Percentiles rank a stretch among this genome's conserved stretches.
Evolutionary conservation across 2,888 invertebrate species (phyloP).

Genomic region (Megalurothrips usitatus): DNA sequence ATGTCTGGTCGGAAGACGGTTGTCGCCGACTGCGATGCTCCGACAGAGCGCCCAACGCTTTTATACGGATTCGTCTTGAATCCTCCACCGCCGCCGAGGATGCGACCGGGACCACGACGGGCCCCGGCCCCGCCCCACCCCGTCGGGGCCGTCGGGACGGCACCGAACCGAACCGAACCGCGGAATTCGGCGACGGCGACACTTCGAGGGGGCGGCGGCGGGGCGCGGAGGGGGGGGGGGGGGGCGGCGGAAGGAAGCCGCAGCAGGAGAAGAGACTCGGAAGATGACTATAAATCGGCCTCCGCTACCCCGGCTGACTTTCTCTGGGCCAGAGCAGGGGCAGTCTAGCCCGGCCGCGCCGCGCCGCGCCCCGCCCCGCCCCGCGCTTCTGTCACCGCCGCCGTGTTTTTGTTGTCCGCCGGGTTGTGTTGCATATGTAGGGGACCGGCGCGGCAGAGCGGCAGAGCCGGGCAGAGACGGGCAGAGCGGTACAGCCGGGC

Average conservation of each 20-base stretch:
- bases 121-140: neutral
- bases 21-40: slow-evolving; percentile 23
- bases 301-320: neutral
- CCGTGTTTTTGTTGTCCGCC: too few species aligned
- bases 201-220: neutral
- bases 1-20: slow-evolving; percentile 19
- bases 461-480: neutral
- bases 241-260: neutral
- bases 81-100: neutral
- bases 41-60: neutral
- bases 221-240: neutral
- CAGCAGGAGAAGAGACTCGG: neutral
- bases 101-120: neutral
- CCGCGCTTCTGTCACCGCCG: too few species aligned
- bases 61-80: slow-evolving; percentile 17
- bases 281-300: slow-evolving; percentile 11
- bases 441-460: neutral
- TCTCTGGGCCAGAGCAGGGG: neutral
- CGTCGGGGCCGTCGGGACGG: neutral
- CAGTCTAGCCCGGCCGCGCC: too few species aligned
- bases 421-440: too few species aligned
- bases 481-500: neutral
- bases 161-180: neutral
- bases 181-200: neutral
- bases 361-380: too few species aligned